Evolutionary conservation across 2,113 vertebrate genomes (phyloP).

Genomic region (Callopanchax toddi): DNA sequence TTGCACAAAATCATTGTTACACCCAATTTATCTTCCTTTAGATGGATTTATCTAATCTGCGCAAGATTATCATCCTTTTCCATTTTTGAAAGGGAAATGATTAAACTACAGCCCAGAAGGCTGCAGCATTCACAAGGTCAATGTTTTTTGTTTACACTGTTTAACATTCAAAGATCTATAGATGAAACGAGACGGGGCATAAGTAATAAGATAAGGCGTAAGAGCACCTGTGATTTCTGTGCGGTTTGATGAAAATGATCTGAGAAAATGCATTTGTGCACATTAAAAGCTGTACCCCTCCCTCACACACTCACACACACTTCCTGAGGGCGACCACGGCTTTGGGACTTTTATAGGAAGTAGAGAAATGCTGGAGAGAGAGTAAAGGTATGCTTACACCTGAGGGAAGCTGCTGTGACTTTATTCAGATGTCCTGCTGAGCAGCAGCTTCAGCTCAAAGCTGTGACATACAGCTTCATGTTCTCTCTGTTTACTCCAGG

Average conservation of each 20-base stretch:
- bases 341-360: slow-evolving; percentile 32
- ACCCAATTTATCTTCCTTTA: slow-evolving; percentile 26
- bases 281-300: slow-evolving; percentile 26
- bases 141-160: slow-evolving; percentile 26
- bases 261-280: slow-evolving; percentile 35
- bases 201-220: slow-evolving; percentile 29
- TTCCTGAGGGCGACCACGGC: slow-evolving; percentile 16
- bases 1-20: slow-evolving; percentile 26
- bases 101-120: slow-evolving; percentile 36
- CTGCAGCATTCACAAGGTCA: slow-evolving; percentile 57
- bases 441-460: slow-evolving; percentile 56
- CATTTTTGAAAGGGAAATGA: slow-evolving; percentile 30
- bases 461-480: slow-evolving; percentile 28
- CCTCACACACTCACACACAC: too few relatives aligned
- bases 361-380: slow-evolving; percentile 40
- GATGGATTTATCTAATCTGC: slow-evolving; percentile 49
- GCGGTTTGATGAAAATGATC: slow-evolving; percentile 40
- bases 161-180: slow-evolving; percentile 57
- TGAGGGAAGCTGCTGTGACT: slow-evolving; percentile 42
- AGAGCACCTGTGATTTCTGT: slow-evolving; percentile 43
- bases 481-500: slow-evolving; percentile 76
- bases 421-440: slow-evolving; percentile 36
- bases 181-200: slow-evolving; percentile 46
- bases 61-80: slow-evolving; percentile 37
- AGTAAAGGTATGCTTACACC: slow-evolving; percentile 49